Evolutionary conservation across 35 echinoderm and acorn worm species (phyloP), one percentile per base, ranked within the genome.

Genomic region (Acanthaster planci): DNA sequence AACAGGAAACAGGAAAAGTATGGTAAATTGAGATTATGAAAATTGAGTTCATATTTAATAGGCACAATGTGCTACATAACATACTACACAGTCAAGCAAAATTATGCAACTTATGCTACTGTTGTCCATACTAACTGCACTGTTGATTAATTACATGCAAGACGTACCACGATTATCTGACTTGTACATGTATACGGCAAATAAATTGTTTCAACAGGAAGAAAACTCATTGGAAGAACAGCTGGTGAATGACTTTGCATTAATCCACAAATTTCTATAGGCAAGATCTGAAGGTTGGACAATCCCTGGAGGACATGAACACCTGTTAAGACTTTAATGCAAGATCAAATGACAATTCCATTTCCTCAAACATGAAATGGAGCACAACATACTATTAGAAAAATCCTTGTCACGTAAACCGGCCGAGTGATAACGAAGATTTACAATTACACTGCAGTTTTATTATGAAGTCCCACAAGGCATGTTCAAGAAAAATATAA

Each of bases 21-120:
- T n/a, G 34, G 23, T 72, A 72, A 34, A 72, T 68, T 26, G 64
- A 72, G 64, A 72, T 72, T 72, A 72, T 10, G 64, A 72, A n/a
- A 72, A 72, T 72, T 72, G 64, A 34, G 64, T 72, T 72, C 64
- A 72, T 72, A 10, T 31, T 72, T 72, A 72, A 72, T 72, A 72
- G 64, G 64, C 64, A 72, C 64, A 72, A 72, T 72, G 64, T 72
- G 64, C 64, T 72, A 72, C 64, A 72, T 29, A 72, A 26, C 34
- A 26, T 31, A 30, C 23, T 72, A 72, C 29, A 31, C 30, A 29
- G 10, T 35, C 7, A 36, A 72, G 64, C 64, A n/a, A 26, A n/a
- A 72, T 72, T 31, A 72, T 29, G 64, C 64, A 72, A 72, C 14
- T 72, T 72, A 26, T 72, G 34, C 64, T 72, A 72, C 34, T 2